Evolutionary conservation across 1,140 invertebrate genomes (phyloP), one percentile per base, ranked within the genome.

Genomic region (Dendroctonus ponderosae): DNA sequence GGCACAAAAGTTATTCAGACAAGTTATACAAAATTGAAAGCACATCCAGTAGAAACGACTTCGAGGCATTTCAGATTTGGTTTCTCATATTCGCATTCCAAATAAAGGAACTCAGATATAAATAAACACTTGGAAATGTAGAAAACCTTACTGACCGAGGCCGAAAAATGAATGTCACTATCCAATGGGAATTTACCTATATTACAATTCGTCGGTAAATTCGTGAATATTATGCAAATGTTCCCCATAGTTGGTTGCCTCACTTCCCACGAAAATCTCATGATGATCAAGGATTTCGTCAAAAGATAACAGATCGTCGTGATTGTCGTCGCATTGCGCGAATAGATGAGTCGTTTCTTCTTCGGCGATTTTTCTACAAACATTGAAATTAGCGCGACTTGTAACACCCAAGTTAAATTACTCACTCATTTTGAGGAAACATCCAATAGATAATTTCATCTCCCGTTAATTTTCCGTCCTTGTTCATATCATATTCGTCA

Each of bases 211-310:
- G 75, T 95, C 92, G 62, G 85, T 80, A 72, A 93, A 91, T 71
- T 87, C 84, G 65, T 92, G 88, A 59, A 91, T 86, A 71, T 91
- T 89, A 56, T 91, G 85, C 44, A 96, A 83, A 78, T 96, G 92
- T 75, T 94, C 88, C 4, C 94, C 95, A 81, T 94, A 97, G 77
- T 96, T 93, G n/a, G 94, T 96, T 0, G 91, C 95, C 83, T 98
- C 94, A 77, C 93, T 96, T 11, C 96, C 95, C 11, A 98, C 94
- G 82, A 98, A 99, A 46, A 90, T 85, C 67, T 96, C 91, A 77
- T 97, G 90, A 78, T 96, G 91, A 12, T 89, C 85, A 0, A 97
- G 77, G 54, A 99, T 88, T 84, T 99, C 97, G 6, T 91, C 81
- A 77, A 91, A 92, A 0, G 89, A 89, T 8, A 99, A 82, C 66